Conservation (phyloP, 2,797 vertebrate genomes). For the Sphenodon punctatus region DNA sequence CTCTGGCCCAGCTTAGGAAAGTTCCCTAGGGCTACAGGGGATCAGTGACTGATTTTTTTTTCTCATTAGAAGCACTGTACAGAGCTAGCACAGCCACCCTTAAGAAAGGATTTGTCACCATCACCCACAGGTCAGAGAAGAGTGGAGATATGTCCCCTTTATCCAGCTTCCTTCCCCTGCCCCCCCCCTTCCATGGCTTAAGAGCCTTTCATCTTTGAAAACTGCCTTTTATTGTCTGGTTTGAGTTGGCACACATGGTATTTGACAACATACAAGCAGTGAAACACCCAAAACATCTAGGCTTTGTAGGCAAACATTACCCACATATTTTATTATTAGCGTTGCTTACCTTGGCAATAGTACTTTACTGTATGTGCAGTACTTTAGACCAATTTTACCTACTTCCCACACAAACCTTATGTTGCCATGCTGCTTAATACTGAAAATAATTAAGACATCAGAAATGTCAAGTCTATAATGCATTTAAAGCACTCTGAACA, state of each 20-base stretch:
- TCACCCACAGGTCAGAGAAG: no score
- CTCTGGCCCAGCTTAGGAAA: no score
- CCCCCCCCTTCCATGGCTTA: no score
- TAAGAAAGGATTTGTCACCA: no score
- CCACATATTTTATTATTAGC: neutral
- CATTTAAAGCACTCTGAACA: neutral
- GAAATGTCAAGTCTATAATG: neutral
- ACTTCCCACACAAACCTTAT: neutral
- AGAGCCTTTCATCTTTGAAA: no score
- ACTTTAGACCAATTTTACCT: neutral
- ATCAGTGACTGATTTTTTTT: no score
- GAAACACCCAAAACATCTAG: neutral
- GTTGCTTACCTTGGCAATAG: neutral
- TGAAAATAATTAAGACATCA: neutral
- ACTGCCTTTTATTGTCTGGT: neutral
- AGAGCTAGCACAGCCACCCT: no score
- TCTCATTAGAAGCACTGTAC: no score
- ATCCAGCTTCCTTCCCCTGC: no score
- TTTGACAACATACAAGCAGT: neutral
- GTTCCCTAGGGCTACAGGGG: no score
- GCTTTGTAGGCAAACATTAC: neutral
- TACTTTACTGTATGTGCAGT: neutral
- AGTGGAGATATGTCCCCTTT: no score
- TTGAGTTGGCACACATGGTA: rapidly evolving
- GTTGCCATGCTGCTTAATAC: neutral